Conservation (phyloP, 2,888 invertebrate species). For the Diplazon laetatorius region DNA sequence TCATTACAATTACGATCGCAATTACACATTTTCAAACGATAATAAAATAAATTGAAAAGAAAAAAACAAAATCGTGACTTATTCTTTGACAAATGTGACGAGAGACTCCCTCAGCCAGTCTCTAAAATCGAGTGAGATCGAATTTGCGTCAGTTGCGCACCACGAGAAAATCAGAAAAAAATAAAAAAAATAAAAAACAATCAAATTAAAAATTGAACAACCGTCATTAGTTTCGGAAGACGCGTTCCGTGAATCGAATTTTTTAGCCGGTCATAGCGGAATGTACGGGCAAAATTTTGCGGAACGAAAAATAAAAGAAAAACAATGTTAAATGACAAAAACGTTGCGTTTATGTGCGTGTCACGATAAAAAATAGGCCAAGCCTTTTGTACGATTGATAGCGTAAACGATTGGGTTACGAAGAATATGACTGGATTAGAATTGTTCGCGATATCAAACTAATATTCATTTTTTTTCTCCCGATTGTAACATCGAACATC, state of each 20-base stretch:
- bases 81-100: constrained; percentile 16
- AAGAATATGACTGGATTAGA: constrained; percentile 38
- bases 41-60: constrained; percentile 52
- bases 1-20: neutral
- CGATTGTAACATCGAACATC: constrained; percentile 8
- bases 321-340: neutral
- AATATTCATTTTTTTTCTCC: neutral
- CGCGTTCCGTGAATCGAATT: constrained; percentile 8
- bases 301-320: neutral
- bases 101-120: constrained; percentile 20
- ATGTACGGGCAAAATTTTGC: constrained; percentile 12
- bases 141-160: neutral
- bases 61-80: constrained; percentile 34
- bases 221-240: constrained; percentile 37
- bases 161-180: constrained; percentile 6
- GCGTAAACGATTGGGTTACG: constrained; percentile 22
- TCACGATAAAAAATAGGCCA: constrained; percentile 52
- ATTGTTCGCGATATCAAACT: constrained; percentile 13
- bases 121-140: constrained; percentile 7
- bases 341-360: constrained; percentile 43
- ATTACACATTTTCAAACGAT: constrained; percentile 29
- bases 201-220: neutral
- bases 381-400: constrained; percentile 53
- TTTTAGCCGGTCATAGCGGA: constrained; percentile 20
- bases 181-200: neutral